phyloP scores from a whole-genome alignment of 2,888 invertebrate genomes.

The Callosobruchus maculatus region DNA sequence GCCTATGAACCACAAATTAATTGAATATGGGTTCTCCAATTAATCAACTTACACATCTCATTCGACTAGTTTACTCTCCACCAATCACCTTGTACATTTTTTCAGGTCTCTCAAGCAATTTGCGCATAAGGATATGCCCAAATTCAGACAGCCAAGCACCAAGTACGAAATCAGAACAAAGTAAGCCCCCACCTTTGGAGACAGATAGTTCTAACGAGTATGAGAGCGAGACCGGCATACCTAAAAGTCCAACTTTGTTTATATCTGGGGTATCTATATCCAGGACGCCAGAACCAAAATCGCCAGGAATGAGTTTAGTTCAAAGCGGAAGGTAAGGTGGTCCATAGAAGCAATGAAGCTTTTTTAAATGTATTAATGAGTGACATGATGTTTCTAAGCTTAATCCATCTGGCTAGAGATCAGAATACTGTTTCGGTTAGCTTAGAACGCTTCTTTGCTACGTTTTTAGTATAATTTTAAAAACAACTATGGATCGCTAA shows the following conservation, averaged over 20 bases:
- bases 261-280: conserved; percentile 58
- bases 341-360: too few relatives aligned
- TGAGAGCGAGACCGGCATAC: conserved; percentile 57
- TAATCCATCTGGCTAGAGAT: too few relatives aligned
- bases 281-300: conserved; percentile 53
- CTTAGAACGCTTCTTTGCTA: too few relatives aligned
- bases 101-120: conserved; percentile 37
- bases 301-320: conserved; percentile 43
- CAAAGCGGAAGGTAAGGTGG: conserved; percentile 39
- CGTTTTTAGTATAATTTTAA: too few relatives aligned
- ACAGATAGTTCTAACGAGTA: conserved; percentile 55
- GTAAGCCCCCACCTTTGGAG: conserved; percentile 40
- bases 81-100: not conserved
- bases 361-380: too few relatives aligned
- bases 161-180: conserved; percentile 26
- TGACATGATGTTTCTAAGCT: too few relatives aligned
- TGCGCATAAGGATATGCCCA: conserved; percentile 48
- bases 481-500: too few relatives aligned
- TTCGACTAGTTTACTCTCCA: too few relatives aligned
- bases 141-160: conserved; percentile 15
- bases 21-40: too few relatives aligned
- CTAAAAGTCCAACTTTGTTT: conserved; percentile 56
- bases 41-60: too few relatives aligned
- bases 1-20: too few relatives aligned
- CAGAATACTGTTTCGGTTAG: too few relatives aligned